Conservation (phyloP, 2,113 vertebrate genomes). For the Protobothrops flavoviridis region DNA sequence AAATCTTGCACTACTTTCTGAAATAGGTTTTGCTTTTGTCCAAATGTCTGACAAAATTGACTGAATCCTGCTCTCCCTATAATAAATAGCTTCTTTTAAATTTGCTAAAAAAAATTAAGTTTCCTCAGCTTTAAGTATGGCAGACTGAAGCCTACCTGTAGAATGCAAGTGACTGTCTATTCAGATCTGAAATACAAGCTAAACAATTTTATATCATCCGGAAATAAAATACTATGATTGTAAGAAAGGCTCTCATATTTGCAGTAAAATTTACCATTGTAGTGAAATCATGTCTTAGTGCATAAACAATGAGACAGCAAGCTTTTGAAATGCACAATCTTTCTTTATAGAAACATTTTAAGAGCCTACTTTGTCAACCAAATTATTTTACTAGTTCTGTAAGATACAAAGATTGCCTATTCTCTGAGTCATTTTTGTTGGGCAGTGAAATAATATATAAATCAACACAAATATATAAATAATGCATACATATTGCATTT, state of each 20-base stretch:
- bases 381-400: slow-evolving; percentile 59
- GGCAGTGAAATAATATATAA: not conserved
- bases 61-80: not conserved
- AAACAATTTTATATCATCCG: slow-evolving; percentile 38
- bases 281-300: slow-evolving; percentile 25
- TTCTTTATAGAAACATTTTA: slow-evolving; percentile 16
- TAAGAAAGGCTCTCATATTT: not conserved
- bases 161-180: slow-evolving; percentile 57
- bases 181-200: slow-evolving; percentile 32
- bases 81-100: slow-evolving; percentile 7
- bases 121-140: slow-evolving; percentile 41
- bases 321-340: slow-evolving; percentile 63
- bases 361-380: slow-evolving; percentile 69
- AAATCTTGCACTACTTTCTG: not conserved
- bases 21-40: slow-evolving; percentile 35
- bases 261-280: slow-evolving; percentile 7
- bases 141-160: slow-evolving; percentile 73
- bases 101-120: slow-evolving; percentile 12
- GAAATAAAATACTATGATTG: slow-evolving; percentile 28
- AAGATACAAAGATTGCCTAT: slow-evolving; percentile 60
- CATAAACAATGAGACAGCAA: slow-evolving; percentile 64
- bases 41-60: not conserved
- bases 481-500: not conserved
- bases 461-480: not conserved
- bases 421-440: slow-evolving; percentile 61